A percentile compares a stretch with the other conserved stretches of the same genome.
phyloP scores from a whole-genome alignment of 2,888 invertebrate genomes.

The Syrista parreyssii region DNA sequence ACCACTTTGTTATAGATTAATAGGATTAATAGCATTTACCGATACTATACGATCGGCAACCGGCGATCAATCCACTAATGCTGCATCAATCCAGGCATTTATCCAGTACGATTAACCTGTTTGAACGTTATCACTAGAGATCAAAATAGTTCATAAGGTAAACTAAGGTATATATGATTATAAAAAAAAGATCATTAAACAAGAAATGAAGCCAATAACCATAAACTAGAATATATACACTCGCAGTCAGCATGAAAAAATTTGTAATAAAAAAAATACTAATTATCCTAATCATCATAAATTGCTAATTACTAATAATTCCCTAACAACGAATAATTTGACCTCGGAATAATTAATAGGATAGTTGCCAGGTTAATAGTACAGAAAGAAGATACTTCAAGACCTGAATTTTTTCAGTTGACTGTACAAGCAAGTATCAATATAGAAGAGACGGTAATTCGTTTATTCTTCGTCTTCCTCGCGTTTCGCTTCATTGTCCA shows the following conservation, averaged over 20 bases:
- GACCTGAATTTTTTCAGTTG: background rate
- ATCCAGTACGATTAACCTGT: background rate
- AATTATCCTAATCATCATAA: too few species aligned
- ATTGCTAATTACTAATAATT: background rate
- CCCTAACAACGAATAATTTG: background rate
- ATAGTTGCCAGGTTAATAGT: background rate
- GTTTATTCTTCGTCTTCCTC: background rate
- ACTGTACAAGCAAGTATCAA: background rate
- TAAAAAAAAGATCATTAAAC: background rate
- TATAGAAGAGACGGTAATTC: background rate
- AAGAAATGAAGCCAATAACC: background rate
- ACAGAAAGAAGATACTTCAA: too few species aligned
- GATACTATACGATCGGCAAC: background rate
- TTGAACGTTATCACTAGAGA: background rate
- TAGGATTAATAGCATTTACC: background rate
- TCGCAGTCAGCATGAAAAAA: background rate
- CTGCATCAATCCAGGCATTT: background rate
- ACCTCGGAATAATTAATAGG: background rate
- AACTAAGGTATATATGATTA: background rate
- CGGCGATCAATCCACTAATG: background rate
- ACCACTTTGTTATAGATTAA: background rate
- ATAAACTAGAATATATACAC: background rate
- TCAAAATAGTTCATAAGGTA: background rate
- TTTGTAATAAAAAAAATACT: background rate
- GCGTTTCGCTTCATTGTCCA: background rate